These are phyloP conservation scores for Agelas oroides DNA, from an alignment of 37 sponge, comb jelly and placozoan species.

Conservation along the genomic window DNA sequence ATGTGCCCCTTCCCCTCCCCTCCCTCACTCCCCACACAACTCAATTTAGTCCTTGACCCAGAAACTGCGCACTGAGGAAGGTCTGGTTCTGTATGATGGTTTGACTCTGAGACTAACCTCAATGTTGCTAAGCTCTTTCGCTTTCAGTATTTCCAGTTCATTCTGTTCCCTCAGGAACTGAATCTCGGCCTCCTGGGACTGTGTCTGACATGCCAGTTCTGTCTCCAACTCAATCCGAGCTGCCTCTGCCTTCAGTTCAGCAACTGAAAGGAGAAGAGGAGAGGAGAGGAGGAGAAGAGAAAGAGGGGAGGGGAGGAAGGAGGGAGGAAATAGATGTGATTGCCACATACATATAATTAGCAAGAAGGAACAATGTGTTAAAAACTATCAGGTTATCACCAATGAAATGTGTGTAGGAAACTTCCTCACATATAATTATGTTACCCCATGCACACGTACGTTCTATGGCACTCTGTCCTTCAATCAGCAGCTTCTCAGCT, in stretches of 20 bases:
- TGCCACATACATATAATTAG: background rate
- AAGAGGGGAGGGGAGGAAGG: background rate
- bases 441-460: too few relatives aligned
- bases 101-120: too few relatives aligned
- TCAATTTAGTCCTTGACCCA: too few relatives aligned
- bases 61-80: too few relatives aligned
- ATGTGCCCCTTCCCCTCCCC: background rate
- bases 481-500: slow-evolving; percentile 90
- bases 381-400: background rate
- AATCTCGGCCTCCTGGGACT: slow-evolving; percentile 75
- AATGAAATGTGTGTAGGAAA: background rate
- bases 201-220: slow-evolving; percentile 76
- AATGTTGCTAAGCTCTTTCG: slow-evolving; percentile 74
- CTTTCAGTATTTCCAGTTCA: slow-evolving; percentile 79
- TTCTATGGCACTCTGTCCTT: slow-evolving; percentile 92
- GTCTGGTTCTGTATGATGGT: too few relatives aligned
- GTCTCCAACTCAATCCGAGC: slow-evolving; percentile 72
- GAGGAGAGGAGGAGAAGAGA: background rate
- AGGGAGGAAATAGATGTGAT: background rate
- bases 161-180: slow-evolving; percentile 74
- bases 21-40: too few relatives aligned
- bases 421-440: too few relatives aligned
- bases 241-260: slow-evolving; percentile 87
- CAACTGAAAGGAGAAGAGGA: slow-evolving; percentile 42
- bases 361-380: background rate